Conservation (phyloP, 2,888 invertebrate genomes). For the Eristalis pertinax region DNA sequence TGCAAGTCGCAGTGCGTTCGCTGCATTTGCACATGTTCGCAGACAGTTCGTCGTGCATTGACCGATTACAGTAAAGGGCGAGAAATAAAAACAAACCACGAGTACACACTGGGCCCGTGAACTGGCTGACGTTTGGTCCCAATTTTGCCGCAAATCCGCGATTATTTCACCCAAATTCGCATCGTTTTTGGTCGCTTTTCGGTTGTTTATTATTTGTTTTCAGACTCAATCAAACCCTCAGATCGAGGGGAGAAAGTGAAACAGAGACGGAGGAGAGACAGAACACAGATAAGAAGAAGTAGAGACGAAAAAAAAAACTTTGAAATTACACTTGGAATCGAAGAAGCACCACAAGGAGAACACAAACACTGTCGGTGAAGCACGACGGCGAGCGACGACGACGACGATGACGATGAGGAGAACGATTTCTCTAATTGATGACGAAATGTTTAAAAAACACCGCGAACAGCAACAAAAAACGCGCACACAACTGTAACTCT, state of each 20-base stretch:
- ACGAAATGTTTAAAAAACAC: slow-evolving; percentile 29
- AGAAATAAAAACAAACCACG: slow-evolving; percentile 15
- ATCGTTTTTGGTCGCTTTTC: background rate
- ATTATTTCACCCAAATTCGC: slow-evolving; percentile 4
- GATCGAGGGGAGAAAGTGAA: slow-evolving; percentile 16
- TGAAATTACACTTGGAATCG: slow-evolving; percentile 13
- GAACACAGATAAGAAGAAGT: background rate
- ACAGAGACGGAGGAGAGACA: background rate
- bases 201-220: background rate
- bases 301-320: background rate
- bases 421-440: slow-evolving; percentile 23
- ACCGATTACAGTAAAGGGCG: slow-evolving; percentile 24
- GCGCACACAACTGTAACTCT: background rate
- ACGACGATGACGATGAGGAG: background rate
- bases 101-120: slow-evolving; percentile 30
- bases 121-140: slow-evolving; percentile 57
- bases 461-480: background rate
- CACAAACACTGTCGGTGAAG: slow-evolving; percentile 3
- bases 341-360: slow-evolving; percentile 14
- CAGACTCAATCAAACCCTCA: background rate
- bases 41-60: no score
- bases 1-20: slow-evolving; percentile 24
- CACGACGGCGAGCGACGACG: background rate
- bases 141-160: slow-evolving; percentile 37
- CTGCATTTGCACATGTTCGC: slow-evolving; percentile 32